Base-by-base conservation (phyloP, 2,797 vertebrate genomes). In the Selene dorsalis region DNA sequence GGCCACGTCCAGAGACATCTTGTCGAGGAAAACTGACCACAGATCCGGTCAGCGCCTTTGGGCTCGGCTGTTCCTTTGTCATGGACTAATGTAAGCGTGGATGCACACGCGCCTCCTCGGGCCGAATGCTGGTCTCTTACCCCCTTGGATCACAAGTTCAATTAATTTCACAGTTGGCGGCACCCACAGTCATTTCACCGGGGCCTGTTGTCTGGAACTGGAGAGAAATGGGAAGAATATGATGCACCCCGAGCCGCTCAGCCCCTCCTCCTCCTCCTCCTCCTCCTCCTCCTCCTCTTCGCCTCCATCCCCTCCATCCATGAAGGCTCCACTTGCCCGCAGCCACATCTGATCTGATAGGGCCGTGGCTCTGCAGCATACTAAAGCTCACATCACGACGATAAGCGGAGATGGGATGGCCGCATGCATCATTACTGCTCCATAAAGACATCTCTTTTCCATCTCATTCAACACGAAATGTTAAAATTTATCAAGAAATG, bases 121-220 rank as follows among this genome's bases (percentile, higher is more conserved):
- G 91, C 83, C 73, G 79, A 79, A 91, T 67, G 82, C 86, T 87
- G 89, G 83, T 90, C 78, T 81, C 77, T 67, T 48, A 48, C 80
- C 80, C 87, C 79, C 74, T 84, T 69, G 78, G 89, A 94, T 91
- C 92, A 89, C 85, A 85, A 93, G 88, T 93, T 93, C 93, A 94
- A 95, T 94, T 95, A 92, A 92, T 94, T 94, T 94, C 94, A 93
- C 94, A 94, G 94, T 93, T 85, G 91, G 94, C 80, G 69, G 86
- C 82, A 52, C 84, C 80, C 60, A 28, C 87, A 82, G 91, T 88
- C 80, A 70, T 86, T 86, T 80, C 61, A 7, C 59, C 68, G 2
- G 24, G 79, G 83, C 83, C 73, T 79, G 89, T 89, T 90, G 89
- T 92, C 84, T 90, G 89, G 82, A 85, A 75, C 76, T 69, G 75